Percentiles rank a stretch among this genome's conserved stretches.
phyloP scores from a whole-genome alignment of 2,888 invertebrate species.

The Crossocerus cetratus region DNA sequence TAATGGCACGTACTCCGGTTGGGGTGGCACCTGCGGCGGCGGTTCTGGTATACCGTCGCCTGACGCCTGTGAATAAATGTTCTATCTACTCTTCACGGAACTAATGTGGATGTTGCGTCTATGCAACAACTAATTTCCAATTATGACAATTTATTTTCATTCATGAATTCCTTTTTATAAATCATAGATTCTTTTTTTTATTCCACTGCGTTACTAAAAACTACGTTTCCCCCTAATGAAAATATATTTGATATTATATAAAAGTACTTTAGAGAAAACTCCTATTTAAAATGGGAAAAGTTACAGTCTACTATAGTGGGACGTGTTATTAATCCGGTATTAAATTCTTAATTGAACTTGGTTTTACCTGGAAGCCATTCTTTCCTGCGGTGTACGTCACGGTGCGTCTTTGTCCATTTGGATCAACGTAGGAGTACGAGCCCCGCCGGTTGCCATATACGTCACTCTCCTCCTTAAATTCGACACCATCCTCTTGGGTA shows the following conservation, averaged over 20 bases:
- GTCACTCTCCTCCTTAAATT: conserved; percentile 93
- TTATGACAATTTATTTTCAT: too few relatives aligned
- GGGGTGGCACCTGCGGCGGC: conserved; percentile 75
- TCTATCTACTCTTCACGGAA: too few relatives aligned
- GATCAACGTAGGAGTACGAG: conserved; percentile 91
- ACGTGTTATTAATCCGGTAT: too few relatives aligned
- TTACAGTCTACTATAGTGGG: background rate
- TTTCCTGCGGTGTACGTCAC: conserved; percentile 92
- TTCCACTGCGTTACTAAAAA: too few relatives aligned
- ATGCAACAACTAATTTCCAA: too few relatives aligned
- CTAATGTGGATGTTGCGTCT: too few relatives aligned
- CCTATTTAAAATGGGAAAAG: conserved; percentile 9
- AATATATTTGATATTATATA: too few relatives aligned
- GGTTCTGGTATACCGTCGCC: conserved; percentile 86
- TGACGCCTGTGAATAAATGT: conserved; percentile 82
- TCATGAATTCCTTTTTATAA: too few relatives aligned
- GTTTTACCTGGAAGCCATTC: conserved; percentile 80
- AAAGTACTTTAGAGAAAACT: too few relatives aligned
- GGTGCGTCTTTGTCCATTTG: conserved; percentile 87
- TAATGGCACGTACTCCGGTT: conserved; percentile 73
- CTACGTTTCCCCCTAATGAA: too few relatives aligned
- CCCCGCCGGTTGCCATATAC: conserved; percentile 90
- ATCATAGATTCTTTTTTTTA: too few relatives aligned
- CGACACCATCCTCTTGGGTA: conserved; percentile 91
- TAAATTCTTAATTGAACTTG: too few relatives aligned